Base-by-base conservation (phyloP, 2,888 invertebrate species). In the Acanthopleura granulata region DNA sequence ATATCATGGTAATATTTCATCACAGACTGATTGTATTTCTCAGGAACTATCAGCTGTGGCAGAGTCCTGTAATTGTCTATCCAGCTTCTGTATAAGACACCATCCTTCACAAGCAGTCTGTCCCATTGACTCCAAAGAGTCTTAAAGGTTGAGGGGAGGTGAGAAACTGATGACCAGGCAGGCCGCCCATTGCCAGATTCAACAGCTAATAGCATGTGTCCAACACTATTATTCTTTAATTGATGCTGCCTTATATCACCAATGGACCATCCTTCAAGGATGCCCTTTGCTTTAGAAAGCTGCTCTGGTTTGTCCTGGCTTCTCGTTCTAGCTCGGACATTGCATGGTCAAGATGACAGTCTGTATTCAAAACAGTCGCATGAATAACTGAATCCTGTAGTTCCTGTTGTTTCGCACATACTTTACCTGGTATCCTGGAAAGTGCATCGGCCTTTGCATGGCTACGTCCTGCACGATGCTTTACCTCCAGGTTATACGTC, bases 111-210 rank as follows among this genome's bases (percentile, higher is more conserved):
- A n/a, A 29, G 25, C 30, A 74, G 22, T 51, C 76, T 22, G 25
- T 74, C 74, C 74, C 72, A 76, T 50, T 71, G 62, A 12, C 66
- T 25, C 74, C 74, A 74, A 9, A 74, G 72, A 18, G 75, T 51
- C 18, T 51, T 18, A 51, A 51, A 15, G 14, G 14, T 77, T 4
- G 49, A 50, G 0, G 75, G 70, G 16, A 70, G 25, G 3, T 49
- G 49, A 3, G 72, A 27, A 15, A 77, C 29, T n/a, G 30, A 25
- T 3, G 66, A 66, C 66, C 27, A 27, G 15, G 1, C 29, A 15
- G 66, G 66, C 25, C 29, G 1, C 15, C 25, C 22, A 16, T 27
- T 62, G 16, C 25, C 66, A 16, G 15, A 16, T 27, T 66, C 66
- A 22, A 66, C 18, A 16, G 66, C 29, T 3, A 66, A 6, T 27